A percentile compares a stretch with the other conserved stretches of the same genome.
Conservation (phyloP, 2,888 invertebrate genomes). For the Congeria kusceri region DNA sequence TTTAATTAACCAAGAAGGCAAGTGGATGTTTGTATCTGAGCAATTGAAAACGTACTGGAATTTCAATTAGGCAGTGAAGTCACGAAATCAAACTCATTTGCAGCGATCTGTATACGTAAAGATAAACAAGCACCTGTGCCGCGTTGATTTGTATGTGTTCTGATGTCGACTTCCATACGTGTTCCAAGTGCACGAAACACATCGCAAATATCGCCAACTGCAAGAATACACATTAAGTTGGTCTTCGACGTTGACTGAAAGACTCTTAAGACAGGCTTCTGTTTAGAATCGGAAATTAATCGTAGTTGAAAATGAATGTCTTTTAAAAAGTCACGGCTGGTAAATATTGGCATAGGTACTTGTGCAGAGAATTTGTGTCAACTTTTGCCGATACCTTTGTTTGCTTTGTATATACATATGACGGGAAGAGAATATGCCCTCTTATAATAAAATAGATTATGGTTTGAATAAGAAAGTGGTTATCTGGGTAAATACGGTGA, state of each 20-base stretch:
- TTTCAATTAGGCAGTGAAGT: not conserved
- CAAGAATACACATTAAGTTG: constrained; percentile 48
- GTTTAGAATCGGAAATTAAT: constrained; percentile 57
- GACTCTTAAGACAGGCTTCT: constrained; percentile 42
- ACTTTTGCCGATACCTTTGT: constrained; percentile 32
- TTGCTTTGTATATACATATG: constrained; percentile 23
- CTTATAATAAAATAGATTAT: constrained; percentile 24
- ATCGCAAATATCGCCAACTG: not conserved
- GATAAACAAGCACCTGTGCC: not conserved
- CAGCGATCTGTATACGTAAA: not conserved
- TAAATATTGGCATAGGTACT: constrained; percentile 59
- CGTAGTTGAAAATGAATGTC: constrained; percentile 43
- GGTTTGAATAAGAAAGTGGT: constrained; percentile 7
- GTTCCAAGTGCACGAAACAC: not conserved
- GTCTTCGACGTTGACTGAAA: constrained; percentile 22
- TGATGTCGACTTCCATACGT: constrained; percentile 28
- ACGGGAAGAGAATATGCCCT: constrained; percentile 22
- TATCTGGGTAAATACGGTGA: no score
- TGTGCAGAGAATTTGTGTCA: constrained; percentile 53
- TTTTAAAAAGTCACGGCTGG: constrained; percentile 62
- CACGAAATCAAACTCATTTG: constrained; percentile 2
- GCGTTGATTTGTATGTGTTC: constrained; percentile 1
- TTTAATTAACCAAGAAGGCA: not conserved
- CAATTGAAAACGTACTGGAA: not conserved
- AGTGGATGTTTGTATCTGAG: not conserved